Evolutionary conservation across 23 tunicate genomes (phyloP).

Genomic region (Clavelina lepadiformis): DNA sequence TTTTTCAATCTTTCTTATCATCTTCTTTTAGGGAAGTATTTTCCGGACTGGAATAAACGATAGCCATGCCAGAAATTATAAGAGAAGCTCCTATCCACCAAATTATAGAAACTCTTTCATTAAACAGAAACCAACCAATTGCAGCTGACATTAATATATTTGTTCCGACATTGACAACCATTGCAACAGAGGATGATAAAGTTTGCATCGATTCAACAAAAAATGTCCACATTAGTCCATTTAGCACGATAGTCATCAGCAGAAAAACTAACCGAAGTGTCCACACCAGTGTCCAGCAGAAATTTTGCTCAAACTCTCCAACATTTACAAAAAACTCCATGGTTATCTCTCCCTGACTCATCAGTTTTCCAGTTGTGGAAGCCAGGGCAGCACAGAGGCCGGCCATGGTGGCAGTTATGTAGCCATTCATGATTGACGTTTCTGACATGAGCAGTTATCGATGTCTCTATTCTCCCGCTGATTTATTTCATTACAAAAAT

Average conservation of each 20-base stretch:
- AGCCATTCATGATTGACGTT: slow-evolving; percentile 16
- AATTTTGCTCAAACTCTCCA: no score
- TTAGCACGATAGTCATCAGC: slow-evolving; percentile 26
- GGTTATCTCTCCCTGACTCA: slow-evolving; percentile 18
- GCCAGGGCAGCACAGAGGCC: slow-evolving; percentile 68
- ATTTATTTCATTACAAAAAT: no score
- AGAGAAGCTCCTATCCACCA: slow-evolving; percentile 80
- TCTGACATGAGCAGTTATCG: no score
- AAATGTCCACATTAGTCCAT: slow-evolving; percentile 67
- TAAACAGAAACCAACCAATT: slow-evolving; percentile 56
- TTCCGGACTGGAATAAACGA: no score
- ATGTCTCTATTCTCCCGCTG: no score
- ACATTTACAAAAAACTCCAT: no score
- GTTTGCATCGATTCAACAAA: slow-evolving; percentile 85
- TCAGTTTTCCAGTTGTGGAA: slow-evolving; percentile 53
- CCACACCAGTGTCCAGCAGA: slow-evolving; percentile 1
- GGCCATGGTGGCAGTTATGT: slow-evolving; percentile 36
- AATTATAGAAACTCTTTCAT: slow-evolving; percentile 27
- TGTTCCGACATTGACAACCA: slow-evolving; percentile 58
- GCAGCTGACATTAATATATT: slow-evolving; percentile 65
- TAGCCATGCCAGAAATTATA: slow-evolving; percentile 54
- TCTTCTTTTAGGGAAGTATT: no score
- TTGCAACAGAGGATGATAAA: slow-evolving; percentile 52
- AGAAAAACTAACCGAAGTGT: slow-evolving; percentile 23
- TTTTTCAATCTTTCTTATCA: no score